Evolutionary conservation across 2,797 vertebrate genomes (phyloP).

Genomic region (Hypotaenidia philippensis): DNA sequence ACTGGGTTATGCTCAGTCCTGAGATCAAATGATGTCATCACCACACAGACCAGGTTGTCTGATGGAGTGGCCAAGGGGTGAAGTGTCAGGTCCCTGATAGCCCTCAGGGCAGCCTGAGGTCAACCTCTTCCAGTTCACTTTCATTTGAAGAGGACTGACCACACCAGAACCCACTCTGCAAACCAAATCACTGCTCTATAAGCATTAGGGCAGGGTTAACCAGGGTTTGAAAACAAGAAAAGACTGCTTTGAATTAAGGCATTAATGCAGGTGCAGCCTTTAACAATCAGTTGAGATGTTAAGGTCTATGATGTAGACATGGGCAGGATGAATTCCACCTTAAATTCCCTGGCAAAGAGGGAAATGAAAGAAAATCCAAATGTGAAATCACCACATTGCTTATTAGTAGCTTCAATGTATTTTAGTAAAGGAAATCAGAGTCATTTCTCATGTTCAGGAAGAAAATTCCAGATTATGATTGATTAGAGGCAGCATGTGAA

Average conservation of each 20-base stretch:
- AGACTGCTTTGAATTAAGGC: neutral
- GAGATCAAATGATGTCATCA: no score
- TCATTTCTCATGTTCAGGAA: neutral
- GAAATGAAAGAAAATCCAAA: neutral
- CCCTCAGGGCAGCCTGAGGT: neutral
- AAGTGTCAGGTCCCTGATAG: neutral
- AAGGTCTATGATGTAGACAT: neutral
- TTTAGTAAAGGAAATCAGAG: neutral
- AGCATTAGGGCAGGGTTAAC: neutral
- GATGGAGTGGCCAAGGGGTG: neutral
- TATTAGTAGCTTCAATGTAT: neutral
- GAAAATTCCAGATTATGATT: neutral
- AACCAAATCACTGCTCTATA: neutral
- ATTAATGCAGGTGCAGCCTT: neutral
- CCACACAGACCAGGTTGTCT: rapidly evolving
- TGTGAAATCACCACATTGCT: neutral
- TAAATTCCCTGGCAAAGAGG: neutral
- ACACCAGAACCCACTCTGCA: neutral
- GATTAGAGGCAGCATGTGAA: neutral
- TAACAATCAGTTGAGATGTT: neutral
- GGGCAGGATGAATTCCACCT: neutral
- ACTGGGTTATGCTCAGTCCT: neutral
- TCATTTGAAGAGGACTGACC: neutral
- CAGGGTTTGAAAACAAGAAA: neutral
- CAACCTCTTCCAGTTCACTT: neutral